phyloP scores from a whole-genome alignment of 2,113 vertebrate genomes.

The Tachycineta bicolor region DNA sequence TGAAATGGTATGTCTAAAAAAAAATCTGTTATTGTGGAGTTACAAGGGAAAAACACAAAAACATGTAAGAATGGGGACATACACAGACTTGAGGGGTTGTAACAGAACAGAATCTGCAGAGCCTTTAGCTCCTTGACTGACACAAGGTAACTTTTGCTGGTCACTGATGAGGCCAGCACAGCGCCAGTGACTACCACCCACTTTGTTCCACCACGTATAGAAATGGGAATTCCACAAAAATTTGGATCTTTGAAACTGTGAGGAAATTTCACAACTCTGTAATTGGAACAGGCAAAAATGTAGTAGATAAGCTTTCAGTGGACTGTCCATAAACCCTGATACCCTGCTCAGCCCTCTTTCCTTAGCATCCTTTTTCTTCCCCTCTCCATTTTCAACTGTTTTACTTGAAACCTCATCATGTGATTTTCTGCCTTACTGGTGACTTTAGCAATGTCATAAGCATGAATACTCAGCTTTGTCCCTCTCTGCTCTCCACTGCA shows the following conservation, averaged over 20 bases:
- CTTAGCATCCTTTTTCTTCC: background rate
- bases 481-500: background rate
- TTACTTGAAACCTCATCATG: background rate
- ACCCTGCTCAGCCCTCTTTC: background rate
- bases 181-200: background rate
- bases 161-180: background rate
- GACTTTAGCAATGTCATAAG: background rate
- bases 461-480: background rate
- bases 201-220: background rate
- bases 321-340: background rate
- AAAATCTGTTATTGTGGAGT: background rate
- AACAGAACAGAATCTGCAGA: background rate
- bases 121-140: background rate
- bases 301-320: background rate
- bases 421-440: background rate
- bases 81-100: background rate
- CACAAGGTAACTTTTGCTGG: background rate
- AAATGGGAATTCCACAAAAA: background rate
- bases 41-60: background rate
- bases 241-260: background rate
- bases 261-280: background rate
- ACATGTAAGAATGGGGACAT: fast-evolving
- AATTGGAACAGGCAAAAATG: background rate
- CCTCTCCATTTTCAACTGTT: background rate
- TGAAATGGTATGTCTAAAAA: background rate